A percentile compares a stretch with the other conserved stretches of the same genome.
Conservation (phyloP, 2,113 vertebrate genomes). For the Toxostoma redivivum region DNA sequence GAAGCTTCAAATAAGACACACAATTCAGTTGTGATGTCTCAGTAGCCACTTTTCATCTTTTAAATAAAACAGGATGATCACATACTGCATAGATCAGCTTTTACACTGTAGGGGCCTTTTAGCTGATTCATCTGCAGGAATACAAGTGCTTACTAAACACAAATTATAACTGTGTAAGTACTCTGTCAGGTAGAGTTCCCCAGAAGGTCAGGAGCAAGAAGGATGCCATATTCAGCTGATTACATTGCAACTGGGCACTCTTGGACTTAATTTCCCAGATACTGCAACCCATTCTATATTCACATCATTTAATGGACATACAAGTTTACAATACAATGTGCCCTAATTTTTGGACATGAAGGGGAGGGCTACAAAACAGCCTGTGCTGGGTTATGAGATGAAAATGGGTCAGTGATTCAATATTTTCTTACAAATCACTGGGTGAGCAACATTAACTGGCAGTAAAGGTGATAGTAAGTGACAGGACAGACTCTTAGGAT, state of each 20-base stretch:
- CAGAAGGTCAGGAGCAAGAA: not conserved
- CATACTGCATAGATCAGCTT: not conserved
- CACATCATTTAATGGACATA: not conserved
- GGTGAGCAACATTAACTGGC: not conserved
- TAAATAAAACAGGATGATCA: not conserved
- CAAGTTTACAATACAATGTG: not conserved
- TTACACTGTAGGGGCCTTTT: not conserved
- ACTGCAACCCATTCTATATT: not conserved
- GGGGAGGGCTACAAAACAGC: not conserved
- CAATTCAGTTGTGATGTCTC: not conserved
- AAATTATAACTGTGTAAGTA: not conserved
- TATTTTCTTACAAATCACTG: not conserved
- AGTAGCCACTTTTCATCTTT: not conserved
- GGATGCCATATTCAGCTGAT: not conserved
- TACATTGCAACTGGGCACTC: not conserved
- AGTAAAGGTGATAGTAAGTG: not conserved
- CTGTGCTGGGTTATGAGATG: not conserved
- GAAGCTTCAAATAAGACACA: not conserved
- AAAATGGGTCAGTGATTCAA: not conserved
- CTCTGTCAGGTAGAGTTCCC: not conserved
- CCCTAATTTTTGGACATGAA: not conserved
- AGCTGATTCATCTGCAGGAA: not conserved
- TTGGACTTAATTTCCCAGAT: not conserved
- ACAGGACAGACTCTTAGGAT: not conserved
- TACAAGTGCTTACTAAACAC: not conserved